Percentiles rank a stretch among this genome's conserved stretches.
Conservation (phyloP, 2,888 invertebrate species). For the Sinotaia quadrata region DNA sequence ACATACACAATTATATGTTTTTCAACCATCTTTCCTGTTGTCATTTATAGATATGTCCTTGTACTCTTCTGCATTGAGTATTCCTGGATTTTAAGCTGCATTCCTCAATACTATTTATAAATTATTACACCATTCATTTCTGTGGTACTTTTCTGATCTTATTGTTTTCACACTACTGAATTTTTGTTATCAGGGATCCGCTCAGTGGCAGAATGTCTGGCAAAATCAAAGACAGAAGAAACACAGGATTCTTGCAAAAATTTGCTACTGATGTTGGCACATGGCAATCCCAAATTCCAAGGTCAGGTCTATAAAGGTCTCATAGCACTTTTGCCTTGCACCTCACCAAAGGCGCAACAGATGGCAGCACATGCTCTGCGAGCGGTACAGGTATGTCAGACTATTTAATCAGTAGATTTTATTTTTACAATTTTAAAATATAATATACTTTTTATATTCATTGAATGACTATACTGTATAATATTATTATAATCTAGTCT, state of each 20-base stretch:
- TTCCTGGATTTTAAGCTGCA: too few relatives aligned
- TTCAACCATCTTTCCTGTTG: too few relatives aligned
- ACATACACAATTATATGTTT: too few relatives aligned
- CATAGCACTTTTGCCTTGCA: slow-evolving; percentile 72
- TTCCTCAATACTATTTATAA: too few relatives aligned
- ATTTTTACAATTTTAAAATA: not conserved
- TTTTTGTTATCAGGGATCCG: slow-evolving; percentile 64
- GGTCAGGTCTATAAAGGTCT: slow-evolving; percentile 72
- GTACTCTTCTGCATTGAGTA: too few relatives aligned
- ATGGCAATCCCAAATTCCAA: slow-evolving; percentile 71
- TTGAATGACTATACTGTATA: too few relatives aligned
- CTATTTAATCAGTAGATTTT: too few relatives aligned
- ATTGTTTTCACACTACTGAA: too few relatives aligned
- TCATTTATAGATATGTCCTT: too few relatives aligned
- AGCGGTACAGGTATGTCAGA: slow-evolving; percentile 64
- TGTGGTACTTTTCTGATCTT: too few relatives aligned
- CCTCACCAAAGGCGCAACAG: slow-evolving; percentile 72
- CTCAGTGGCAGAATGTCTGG: slow-evolving; percentile 72
- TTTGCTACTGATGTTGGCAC: slow-evolving; percentile 68
- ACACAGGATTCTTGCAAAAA: slow-evolving; percentile 70
- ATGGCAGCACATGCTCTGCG: slow-evolving; percentile 71
- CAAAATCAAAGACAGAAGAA: slow-evolving; percentile 70
- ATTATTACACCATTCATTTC: too few relatives aligned
- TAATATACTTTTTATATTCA: not conserved
- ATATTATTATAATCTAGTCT: too few relatives aligned